Conservation (phyloP, 2,113 vertebrate genomes). For the Accipiter cooperii region DNA sequence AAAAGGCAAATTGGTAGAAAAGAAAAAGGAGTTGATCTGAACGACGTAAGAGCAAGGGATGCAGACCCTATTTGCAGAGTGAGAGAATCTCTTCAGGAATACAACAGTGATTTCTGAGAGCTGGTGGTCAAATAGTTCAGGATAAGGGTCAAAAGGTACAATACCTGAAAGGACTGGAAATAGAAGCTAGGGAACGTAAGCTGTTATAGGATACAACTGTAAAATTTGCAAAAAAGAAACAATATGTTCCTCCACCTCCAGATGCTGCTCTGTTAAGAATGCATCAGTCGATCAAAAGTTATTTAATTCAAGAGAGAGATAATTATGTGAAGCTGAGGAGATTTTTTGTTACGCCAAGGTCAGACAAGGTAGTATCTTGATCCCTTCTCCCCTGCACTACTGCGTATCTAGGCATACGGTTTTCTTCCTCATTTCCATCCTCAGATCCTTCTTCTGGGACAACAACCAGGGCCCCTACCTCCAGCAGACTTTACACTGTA, state of each 20-base stretch:
- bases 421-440: background rate
- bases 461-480: background rate
- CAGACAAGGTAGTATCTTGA: background rate
- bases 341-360: background rate
- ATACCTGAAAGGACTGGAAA: background rate
- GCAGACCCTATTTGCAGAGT: rapidly evolving
- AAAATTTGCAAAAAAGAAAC: background rate
- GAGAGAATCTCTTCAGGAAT: background rate
- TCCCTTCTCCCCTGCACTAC: background rate
- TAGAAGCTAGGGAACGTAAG: background rate
- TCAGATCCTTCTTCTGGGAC: background rate
- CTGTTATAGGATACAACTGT: background rate
- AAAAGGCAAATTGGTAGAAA: background rate
- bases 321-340: background rate
- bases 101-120: background rate
- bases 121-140: background rate
- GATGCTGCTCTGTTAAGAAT: background rate
- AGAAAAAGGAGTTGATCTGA: background rate
- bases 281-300: background rate
- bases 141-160: background rate
- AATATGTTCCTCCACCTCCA: background rate
- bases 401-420: background rate
- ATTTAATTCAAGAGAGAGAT: background rate
- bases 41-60: background rate
- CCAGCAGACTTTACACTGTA: background rate